Conservation (phyloP, 2,797 vertebrate genomes). For the Margarornis squamiger region DNA sequence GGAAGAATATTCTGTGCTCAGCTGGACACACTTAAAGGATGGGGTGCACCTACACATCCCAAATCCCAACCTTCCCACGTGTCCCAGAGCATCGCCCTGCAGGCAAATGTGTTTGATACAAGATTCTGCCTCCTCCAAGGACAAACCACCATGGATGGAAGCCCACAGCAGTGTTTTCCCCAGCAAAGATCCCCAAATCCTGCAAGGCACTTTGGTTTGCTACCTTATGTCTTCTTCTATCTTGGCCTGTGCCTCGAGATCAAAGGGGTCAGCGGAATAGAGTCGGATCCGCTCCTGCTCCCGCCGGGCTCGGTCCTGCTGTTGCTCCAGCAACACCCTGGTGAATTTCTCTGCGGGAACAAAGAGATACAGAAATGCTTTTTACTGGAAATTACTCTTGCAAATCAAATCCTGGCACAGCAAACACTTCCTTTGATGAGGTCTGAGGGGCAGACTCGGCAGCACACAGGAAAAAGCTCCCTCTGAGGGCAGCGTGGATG, state of each 20-base stretch:
- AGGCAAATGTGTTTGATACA: not conserved
- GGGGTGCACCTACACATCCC: accelerated
- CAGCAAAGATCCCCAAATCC: not conserved
- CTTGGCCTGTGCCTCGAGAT: slow-evolving; percentile 97
- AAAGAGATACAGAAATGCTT: not conserved
- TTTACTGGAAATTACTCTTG: slow-evolving; percentile 7
- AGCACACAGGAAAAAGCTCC: not conserved
- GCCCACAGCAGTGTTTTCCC: not conserved
- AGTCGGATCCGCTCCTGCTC: slow-evolving; percentile 96
- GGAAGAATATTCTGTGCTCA: not conserved
- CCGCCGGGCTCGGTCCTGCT: slow-evolving; percentile 91
- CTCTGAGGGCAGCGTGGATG: not conserved
- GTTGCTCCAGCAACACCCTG: slow-evolving; percentile 93
- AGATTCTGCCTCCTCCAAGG: not conserved
- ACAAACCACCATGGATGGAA: not conserved
- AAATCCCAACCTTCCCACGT: accelerated
- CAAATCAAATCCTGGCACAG: slow-evolving; percentile 10
- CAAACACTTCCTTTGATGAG: not conserved
- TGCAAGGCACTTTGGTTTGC: not conserved
- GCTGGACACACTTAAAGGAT: not conserved
- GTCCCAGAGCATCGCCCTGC: not conserved
- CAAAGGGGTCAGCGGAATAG: slow-evolving; percentile 94
- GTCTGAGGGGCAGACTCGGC: not conserved
- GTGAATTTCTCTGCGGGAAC: slow-evolving; percentile 89
- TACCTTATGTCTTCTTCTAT: slow-evolving; percentile 99